Base-by-base conservation (phyloP, 2,888 invertebrate species). In the Synergus gifuensis region DNA sequence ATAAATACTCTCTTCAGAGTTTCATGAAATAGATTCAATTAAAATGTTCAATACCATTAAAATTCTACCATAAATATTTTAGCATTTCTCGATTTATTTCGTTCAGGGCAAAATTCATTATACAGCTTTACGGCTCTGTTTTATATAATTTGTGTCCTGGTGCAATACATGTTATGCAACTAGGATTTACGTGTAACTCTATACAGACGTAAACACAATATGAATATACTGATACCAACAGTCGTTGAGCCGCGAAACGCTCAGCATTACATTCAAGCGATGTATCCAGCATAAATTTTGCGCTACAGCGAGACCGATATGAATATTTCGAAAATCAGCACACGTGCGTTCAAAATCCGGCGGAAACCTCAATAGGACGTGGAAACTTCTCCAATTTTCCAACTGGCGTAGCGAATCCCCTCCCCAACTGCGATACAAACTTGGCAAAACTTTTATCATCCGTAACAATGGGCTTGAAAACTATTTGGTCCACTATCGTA, bases 341-440 rank as follows among this genome's bases (percentile, higher is more conserved):
- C 86, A 85, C 85, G 83, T 83, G 84, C 85, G 80, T 77, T 78
- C 78, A 78, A 80, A 82, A 86, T 83, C 81, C 81, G 16, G 58
- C 77, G 83, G 80, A 83, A 86, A 83, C 76, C 83, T 82, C 84
- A 49, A 16, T 66, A 83, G 79, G 80, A 81, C 76, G 79, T 79
- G 76, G 81, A 79, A 87, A 87, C 82, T 87, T 86, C 86, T 86
- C 85, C 87, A 87, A 87, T 87, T 87, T 87, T 87, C 87, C 84
- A 81, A 73, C 83, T 85, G 83, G 82, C 78, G 67, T 82, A 69
- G 83, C 83, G 83, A 83, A 87, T 85, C 84, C 81, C 85, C 82
- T 79, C 77, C 64, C 77, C 73, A 85, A 83, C 44, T 77, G 83
- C 67, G 64, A 81, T 79, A 80, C 67, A 78, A 86, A 86, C 78